Base-by-base conservation (phyloP, 2,888 invertebrate genomes). In the Hydriomena furcata region DNA sequence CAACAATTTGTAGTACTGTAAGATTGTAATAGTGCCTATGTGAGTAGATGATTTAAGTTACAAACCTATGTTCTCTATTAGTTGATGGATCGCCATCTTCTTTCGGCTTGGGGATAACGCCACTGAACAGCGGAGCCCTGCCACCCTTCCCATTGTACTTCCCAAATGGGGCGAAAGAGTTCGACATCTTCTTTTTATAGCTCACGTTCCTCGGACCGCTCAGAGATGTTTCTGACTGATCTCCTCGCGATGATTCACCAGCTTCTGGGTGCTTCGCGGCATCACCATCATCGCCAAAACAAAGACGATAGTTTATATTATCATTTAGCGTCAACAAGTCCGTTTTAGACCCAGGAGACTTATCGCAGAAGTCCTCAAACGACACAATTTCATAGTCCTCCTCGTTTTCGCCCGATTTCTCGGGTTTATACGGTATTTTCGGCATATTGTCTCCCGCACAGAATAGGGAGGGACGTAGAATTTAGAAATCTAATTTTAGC, bases 281-380 rank as follows among this genome's bases (percentile, higher is more conserved):
- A 52, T 84, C 84, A 48, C 70, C 79, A 60, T 90, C 91, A 5
- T 42, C 42, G 1, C 52, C 52, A 61, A 84, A 91, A 73, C 82
- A 84, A 66, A 91, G 77, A 27, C 90, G 82, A 65, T 91, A 91
- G 62, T 91, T 91, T 24, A 91, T 89, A 55, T 91, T 91, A 58
- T 91, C 91, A 55, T 89, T 92, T 47, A 92, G 66, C 4, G 92
- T 86, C 58, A 91, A 82, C 52, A 92, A 85, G 76, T 92, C 92
- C 7, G 91, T 91, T 66, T 91, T 91, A 10, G 82, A 79, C 32
- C 83, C 84, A 0, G 88, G 78, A 35, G 86, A 87, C 58, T 92
- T 92, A 60, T 92, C 92, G 60, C 91, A 92, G 68, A 92, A 92
- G 44, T 92, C 91, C 69, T 93, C 92, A 65, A 92, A 92, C 0